phyloP scores from a whole-genome alignment of 53 echinoderm and acorn worm genomes.

The Stichopus horrens region DNA sequence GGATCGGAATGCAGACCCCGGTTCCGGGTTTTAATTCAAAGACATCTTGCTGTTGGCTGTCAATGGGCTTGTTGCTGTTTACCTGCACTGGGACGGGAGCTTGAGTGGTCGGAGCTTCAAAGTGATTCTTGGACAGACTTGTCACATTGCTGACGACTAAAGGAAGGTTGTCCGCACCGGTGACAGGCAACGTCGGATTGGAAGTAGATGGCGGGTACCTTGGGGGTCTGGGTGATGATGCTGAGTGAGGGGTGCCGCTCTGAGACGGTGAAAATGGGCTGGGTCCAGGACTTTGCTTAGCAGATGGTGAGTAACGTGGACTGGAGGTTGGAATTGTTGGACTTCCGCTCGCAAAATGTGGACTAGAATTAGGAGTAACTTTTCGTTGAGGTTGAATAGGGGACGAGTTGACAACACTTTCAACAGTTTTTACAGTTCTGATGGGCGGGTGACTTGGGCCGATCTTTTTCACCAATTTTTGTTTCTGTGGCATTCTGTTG shows the following conservation, averaged over 20 bases:
- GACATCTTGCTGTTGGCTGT: slow-evolving; percentile 22
- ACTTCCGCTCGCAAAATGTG: slow-evolving; percentile 16
- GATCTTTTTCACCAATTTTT: slow-evolving; percentile 22
- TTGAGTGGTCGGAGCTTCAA: neutral
- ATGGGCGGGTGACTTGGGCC: slow-evolving; percentile 38
- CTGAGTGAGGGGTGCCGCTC: neutral
- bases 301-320: slow-evolving; percentile 35
- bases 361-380: slow-evolving; percentile 13
- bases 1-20: slow-evolving; percentile 28
- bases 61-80: neutral
- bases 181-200: slow-evolving; percentile 24
- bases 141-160: slow-evolving; percentile 33
- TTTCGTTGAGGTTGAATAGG: slow-evolving; percentile 17
- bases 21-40: slow-evolving; percentile 35
- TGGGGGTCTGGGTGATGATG: slow-evolving; percentile 12
- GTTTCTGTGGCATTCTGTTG: slow-evolving; percentile 23
- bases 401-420: slow-evolving; percentile 20
- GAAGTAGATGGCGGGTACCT: slow-evolving; percentile 35
- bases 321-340: slow-evolving; percentile 15
- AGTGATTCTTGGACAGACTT: slow-evolving; percentile 32
- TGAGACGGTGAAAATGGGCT: slow-evolving; percentile 14
- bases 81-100: slow-evolving; percentile 24
- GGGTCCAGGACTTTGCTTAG: slow-evolving; percentile 32
- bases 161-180: neutral
- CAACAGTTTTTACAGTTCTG: slow-evolving; percentile 37